Evolutionary conservation across 2,797 vertebrate genomes (phyloP), one percentile per base, ranked within the genome.

Genomic region (Pseudopleuronectes americanus): DNA sequence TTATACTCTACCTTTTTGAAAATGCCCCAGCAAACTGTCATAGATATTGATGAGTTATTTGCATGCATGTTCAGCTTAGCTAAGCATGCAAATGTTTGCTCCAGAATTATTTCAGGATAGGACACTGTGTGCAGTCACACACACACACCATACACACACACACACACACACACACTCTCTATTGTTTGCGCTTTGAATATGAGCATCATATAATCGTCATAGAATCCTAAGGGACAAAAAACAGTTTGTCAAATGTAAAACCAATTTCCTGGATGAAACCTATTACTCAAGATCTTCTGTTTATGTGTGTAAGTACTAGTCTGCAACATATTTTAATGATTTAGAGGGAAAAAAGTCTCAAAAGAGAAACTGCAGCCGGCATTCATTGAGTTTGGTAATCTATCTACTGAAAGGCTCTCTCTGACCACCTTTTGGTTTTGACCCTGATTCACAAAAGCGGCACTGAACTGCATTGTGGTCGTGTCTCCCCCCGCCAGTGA

Each of bases 61-160:
- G 87, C 88, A 84, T 91, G 67, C 8, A 64, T 73, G 63, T 71
- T 75, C 64, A 8, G 26, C 38, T 48, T 66, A 72, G 77, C 51
- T 43, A 53, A 62, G 56, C 78, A 92, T 90, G 87, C 86, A 93
- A 93, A 93, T 90, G 28, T 62, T 66, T 74, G 4, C 70, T 53
- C 24, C 68, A 57, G 60, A 84, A 80, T 64, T 45, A 64, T 80
- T 89, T 74, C 83, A 77, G 84, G 76, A 76, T 69, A 23, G 17
- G 74, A 77, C 57, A 55, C 16, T 8, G 4, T 23, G 21, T 52
- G 21, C 9, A 21, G 8, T 22, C 21, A 19, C 47, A 49, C n/a
- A 49, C 38, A 41, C 38, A 41, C 9, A 28, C 26, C 1, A n/a
- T n/a, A n/a, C 26, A 26, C 26, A 6, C 26, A 26, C 26, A 26